Percentiles rank a stretch among this genome's conserved stretches.
Conservation (phyloP, 1,140 invertebrate species). For the Protaetia brevitarsis region DNA sequence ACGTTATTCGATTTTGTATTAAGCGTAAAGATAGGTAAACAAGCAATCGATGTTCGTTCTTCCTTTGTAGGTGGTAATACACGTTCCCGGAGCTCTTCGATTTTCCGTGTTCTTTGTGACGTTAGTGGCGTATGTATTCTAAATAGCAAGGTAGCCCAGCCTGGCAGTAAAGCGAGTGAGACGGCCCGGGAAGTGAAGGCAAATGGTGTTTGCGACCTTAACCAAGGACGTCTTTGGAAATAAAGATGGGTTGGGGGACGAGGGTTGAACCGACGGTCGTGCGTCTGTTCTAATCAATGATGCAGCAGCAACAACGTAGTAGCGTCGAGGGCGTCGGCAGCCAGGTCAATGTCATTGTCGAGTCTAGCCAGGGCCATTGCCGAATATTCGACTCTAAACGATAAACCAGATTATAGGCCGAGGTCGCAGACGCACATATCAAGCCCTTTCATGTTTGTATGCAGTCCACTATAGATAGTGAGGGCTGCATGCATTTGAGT, state of each 20-base stretch:
- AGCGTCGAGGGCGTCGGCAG: constrained; percentile 27
- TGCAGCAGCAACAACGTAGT: constrained; percentile 29
- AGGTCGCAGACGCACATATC: constrained; percentile 13
- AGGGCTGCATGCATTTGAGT: too few relatives aligned
- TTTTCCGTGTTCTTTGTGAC: too few relatives aligned
- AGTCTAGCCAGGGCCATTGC: constrained; percentile 33
- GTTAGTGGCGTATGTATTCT: too few relatives aligned
- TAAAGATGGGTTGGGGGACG: background rate
- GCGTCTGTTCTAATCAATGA: constrained; percentile 31
- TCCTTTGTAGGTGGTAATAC: too few relatives aligned
- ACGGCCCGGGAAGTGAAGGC: too few relatives aligned
- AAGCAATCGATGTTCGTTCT: too few relatives aligned
- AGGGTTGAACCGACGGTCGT: constrained; percentile 7
- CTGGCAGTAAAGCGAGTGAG: too few relatives aligned
- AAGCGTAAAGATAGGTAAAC: too few relatives aligned
- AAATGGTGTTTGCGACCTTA: constrained; percentile 1
- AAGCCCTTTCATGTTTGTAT: background rate
- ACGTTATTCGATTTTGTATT: too few relatives aligned
- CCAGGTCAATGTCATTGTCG: constrained; percentile 36
- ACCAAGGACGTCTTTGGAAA: background rate
- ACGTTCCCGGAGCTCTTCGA: too few relatives aligned
- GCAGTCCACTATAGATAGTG: too few relatives aligned
- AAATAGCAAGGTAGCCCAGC: too few relatives aligned
- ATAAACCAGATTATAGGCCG: constrained; percentile 2
- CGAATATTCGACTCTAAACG: constrained; percentile 26